phyloP scores from a whole-genome alignment of 2,113 vertebrate genomes.

The Eulemur rufifrons region DNA sequence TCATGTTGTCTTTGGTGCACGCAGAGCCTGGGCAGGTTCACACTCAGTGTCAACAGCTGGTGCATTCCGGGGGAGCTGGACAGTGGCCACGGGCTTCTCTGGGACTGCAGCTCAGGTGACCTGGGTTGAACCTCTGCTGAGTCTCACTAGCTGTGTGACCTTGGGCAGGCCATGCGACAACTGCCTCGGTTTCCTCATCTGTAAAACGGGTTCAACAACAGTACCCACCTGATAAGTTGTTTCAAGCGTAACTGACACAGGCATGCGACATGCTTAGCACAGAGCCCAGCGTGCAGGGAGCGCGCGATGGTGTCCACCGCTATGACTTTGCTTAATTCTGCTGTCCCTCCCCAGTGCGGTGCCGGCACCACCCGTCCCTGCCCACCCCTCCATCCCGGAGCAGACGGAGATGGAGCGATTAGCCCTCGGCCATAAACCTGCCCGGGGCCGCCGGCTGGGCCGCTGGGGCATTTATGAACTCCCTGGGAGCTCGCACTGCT shows the following conservation, averaged over 20 bases:
- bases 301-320: rapidly evolving
- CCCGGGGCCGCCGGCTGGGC: neutral
- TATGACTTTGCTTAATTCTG: rapidly evolving
- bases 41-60: no score
- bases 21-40: neutral
- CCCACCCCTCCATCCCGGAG: neutral
- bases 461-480: conserved; percentile 63
- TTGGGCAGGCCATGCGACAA: neutral
- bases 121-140: neutral
- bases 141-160: neutral
- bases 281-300: rapidly evolving
- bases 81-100: rapidly evolving
- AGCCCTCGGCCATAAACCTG: neutral
- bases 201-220: neutral
- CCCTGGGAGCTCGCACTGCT: neutral
- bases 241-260: neutral
- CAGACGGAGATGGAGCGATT: conserved; percentile 38
- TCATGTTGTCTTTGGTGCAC: rapidly evolving
- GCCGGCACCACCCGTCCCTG: no score
- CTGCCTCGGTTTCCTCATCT: neutral
- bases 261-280: rapidly evolving
- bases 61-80: neutral
- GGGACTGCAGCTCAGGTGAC: neutral
- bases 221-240: no score
- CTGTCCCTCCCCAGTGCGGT: rapidly evolving